Conservation (phyloP, 1,140 invertebrate species). For the Lithobius niger region DNA sequence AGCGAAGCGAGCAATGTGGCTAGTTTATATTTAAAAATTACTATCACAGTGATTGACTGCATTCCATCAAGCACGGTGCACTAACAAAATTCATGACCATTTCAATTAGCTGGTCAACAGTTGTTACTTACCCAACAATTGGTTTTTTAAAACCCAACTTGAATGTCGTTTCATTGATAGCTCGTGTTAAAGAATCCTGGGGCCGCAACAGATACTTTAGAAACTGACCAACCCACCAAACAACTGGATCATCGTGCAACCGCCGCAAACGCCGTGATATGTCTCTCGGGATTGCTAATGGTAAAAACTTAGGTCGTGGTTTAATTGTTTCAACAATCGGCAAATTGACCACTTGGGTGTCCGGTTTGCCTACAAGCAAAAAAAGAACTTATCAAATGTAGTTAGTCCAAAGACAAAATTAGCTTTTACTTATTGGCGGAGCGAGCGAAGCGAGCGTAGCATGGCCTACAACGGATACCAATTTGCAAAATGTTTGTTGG, state of each 20-base stretch:
- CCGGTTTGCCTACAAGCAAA: conserved; percentile 42
- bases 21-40: not conserved
- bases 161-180: conserved; percentile 45
- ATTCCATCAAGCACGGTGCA: too few relatives aligned
- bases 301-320: conserved; percentile 75
- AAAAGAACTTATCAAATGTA: too few relatives aligned
- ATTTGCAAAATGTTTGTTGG: too few relatives aligned
- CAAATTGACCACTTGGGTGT: conserved; percentile 69
- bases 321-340: conserved; percentile 90
- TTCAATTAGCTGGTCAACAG: too few relatives aligned
- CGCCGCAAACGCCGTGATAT: conserved; percentile 59
- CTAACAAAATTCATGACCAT: too few relatives aligned
- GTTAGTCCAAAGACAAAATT: too few relatives aligned
- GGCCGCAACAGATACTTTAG: conserved; percentile 76
- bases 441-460: too few relatives aligned
- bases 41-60: not conserved
- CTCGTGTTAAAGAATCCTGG: conserved; percentile 32
- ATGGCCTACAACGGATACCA: too few relatives aligned
- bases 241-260: conserved; percentile 84
- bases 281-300: conserved; percentile 85
- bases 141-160: conserved; percentile 71
- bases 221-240: conserved; percentile 97
- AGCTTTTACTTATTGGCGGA: too few relatives aligned
- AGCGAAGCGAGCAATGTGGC: too few relatives aligned
- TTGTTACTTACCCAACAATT: conserved; percentile 71